Conservation (phyloP, 2,797 vertebrate genomes). For the Xerus rutilus region DNA sequence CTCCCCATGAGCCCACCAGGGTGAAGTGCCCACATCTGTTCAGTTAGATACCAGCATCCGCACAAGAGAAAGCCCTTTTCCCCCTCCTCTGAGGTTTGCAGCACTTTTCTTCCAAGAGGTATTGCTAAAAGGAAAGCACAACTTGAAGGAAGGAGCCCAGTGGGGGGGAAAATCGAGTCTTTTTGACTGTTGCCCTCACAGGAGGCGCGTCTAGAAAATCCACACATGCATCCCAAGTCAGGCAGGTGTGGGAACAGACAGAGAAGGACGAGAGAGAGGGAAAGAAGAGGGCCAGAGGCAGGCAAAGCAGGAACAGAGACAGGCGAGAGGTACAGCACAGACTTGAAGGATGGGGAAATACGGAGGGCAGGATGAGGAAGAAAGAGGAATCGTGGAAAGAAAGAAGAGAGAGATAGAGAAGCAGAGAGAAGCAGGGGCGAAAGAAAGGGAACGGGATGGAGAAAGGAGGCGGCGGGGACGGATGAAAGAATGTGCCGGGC, state of each 20-base stretch:
- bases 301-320: neutral
- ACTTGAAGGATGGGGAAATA: neutral
- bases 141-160: conserved; percentile 50
- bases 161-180: neutral
- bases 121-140: conserved; percentile 56
- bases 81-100: neutral
- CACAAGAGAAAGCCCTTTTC: neutral
- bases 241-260: conserved; percentile 14
- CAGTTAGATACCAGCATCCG: neutral
- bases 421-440: too few relatives aligned
- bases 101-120: conserved; percentile 1
- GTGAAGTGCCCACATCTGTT: neutral
- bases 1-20: neutral
- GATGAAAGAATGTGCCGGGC: neutral
- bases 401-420: neutral
- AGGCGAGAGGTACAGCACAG: neutral
- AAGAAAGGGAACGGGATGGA: neutral
- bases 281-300: neutral
- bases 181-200: neutral
- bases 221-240: neutral
- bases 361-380: neutral
- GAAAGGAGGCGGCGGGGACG: neutral
- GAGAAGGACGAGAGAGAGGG: neutral
- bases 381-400: neutral
- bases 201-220: neutral